Percentiles rank a stretch among this genome's conserved stretches.
Evolutionary conservation across 1,140 invertebrate genomes (phyloP).

Genomic region (Choristoneura fumiferana): DNA sequence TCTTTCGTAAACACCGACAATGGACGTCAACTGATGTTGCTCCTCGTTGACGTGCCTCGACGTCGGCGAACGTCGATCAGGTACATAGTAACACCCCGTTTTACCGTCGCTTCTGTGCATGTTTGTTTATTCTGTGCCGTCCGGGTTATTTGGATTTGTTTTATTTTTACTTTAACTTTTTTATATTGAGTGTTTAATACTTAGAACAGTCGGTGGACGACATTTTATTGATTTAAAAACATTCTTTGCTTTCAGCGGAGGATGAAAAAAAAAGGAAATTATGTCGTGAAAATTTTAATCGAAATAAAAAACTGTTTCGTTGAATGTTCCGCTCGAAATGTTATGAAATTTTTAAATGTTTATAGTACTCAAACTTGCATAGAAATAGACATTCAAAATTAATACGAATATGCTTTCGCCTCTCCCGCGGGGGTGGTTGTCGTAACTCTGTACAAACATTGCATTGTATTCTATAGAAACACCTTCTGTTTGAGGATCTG

Average conservation of each 20-base stretch:
- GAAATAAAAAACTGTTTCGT: too few species aligned
- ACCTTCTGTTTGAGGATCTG: not conserved
- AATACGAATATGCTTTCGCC: conserved; percentile 14
- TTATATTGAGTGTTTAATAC: conserved; percentile 18
- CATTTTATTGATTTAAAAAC: not conserved
- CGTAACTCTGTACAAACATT: conserved; percentile 6
- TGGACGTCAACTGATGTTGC: too few species aligned
- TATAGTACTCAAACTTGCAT: conserved; percentile 9
- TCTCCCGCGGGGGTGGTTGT: not conserved
- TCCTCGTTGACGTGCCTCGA: too few species aligned
- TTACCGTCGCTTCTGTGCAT: conserved; percentile 55
- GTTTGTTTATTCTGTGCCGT: conserved; percentile 40
- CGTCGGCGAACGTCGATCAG: too few species aligned
- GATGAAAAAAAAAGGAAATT: too few species aligned
- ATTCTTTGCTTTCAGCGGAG: too few species aligned
- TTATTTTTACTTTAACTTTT: not conserved
- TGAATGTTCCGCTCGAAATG: too few species aligned
- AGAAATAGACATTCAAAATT: not conserved
- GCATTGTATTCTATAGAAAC: not conserved
- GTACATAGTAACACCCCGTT: too few species aligned
- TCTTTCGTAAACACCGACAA: too few species aligned
- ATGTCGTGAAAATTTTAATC: too few species aligned
- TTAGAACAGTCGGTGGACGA: conserved; percentile 16
- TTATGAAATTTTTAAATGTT: not conserved
- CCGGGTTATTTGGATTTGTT: not conserved